Percentiles rank a stretch among this genome's conserved stretches.
These are phyloP conservation scores for Chondrilla cf. caribensis DNA, from an alignment of 37 sponge, comb jelly and placozoan species.

Conservation along the genomic window DNA sequence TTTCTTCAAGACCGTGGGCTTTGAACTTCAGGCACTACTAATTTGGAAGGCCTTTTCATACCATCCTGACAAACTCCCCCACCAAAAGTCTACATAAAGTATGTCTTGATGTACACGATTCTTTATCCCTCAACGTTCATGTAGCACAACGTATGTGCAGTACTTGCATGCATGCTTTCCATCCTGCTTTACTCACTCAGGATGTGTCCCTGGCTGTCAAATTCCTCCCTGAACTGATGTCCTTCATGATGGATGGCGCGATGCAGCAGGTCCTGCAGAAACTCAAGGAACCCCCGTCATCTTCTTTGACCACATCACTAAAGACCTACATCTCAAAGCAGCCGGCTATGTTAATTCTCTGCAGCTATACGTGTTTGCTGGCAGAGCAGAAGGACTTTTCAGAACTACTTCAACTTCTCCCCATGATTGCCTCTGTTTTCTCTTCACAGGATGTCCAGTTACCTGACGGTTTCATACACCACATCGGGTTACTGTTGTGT, in stretches of 20 bases:
- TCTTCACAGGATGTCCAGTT: slow-evolving; percentile 16
- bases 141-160: too few relatives aligned
- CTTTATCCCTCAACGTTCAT: too few relatives aligned
- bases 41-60: too few relatives aligned
- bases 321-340: slow-evolving; percentile 26
- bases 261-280: slow-evolving; percentile 28
- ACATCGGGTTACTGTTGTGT: slow-evolving; percentile 31
- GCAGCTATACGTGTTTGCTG: slow-evolving; percentile 43
- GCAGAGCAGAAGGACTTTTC: slow-evolving; percentile 54
- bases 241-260: slow-evolving; percentile 56
- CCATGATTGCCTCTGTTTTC: slow-evolving; percentile 46
- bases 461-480: slow-evolving; percentile 67
- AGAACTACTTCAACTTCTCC: slow-evolving; percentile 38
- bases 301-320: slow-evolving; percentile 24
- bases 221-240: slow-evolving; percentile 68
- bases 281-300: slow-evolving; percentile 42
- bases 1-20: too few relatives aligned
- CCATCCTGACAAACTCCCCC: too few relatives aligned
- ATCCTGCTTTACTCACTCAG: slow-evolving; percentile 29
- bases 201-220: slow-evolving; percentile 49
- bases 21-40: too few relatives aligned
- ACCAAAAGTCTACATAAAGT: too few relatives aligned
- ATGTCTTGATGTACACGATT: too few relatives aligned
- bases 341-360: slow-evolving; percentile 49
- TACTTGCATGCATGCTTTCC: too few relatives aligned